Evolutionary conservation across 2,113 vertebrate genomes (phyloP), one percentile per base, ranked within the genome.

Genomic region (Prionailurus bengalensis): DNA sequence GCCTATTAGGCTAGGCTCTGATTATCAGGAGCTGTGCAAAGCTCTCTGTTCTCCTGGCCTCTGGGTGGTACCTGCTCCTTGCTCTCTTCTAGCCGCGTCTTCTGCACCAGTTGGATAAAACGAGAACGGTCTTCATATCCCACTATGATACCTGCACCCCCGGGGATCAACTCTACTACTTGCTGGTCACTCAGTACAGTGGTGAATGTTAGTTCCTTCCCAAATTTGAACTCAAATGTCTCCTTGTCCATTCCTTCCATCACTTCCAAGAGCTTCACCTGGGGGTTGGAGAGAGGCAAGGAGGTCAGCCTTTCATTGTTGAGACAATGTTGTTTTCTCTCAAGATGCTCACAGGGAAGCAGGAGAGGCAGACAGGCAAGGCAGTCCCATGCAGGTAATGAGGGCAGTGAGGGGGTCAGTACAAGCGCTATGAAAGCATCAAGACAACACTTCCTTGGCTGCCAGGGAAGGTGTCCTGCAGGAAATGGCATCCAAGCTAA

Each of bases 181-280:
- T 98, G 98, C 19, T 99, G 99, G 76, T 99, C 99, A 11, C 99
- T 99, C 93, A 99, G 99, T 51, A 99, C 99, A 0, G 99, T 99
- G 0, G 99, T 99, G 98, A 99, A 99, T 1, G 99, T 99, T 97
- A 99, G 98, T 95, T 99, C 99, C 96, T 99, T 99, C 25, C 99
- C 99, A 94, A 99, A 99, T 97, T 99, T 99, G 98, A 99, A 99
- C 96, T 99, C 99, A 98, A 99, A 99, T 0, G 99, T 99, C 80
- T 99, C 99, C 98, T 99, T 99, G 98, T 99, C 99, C 99, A 99
- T 99, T 95, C 99, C 99, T 98, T 99, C 99, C 99, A 99, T 99
- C 98, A 99, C 99, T 61, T 99, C 99, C 97, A 99, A 98, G 36
- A 99, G 99, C 97, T 99, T 99, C 79, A 99, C 99, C 99, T 99